phyloP scores from a whole-genome alignment of 2,888 invertebrate species.

The Orchesella flavescens region DNA sequence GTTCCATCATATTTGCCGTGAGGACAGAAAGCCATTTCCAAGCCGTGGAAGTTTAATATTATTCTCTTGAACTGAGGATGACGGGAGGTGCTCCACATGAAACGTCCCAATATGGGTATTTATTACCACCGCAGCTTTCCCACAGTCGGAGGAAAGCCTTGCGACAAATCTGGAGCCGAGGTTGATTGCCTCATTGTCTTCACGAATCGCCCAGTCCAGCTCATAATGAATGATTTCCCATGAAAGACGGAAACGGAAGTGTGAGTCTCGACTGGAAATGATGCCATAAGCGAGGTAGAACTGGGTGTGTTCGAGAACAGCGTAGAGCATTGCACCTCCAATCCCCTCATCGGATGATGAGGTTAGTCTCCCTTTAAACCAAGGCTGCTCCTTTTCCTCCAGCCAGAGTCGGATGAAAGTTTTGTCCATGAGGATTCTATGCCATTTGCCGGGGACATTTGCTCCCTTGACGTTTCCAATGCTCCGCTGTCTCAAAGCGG shows the following conservation, averaged over 20 bases:
- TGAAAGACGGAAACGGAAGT: conserved; percentile 21
- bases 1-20: conserved; percentile 23
- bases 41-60: conserved; percentile 12
- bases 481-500: conserved; percentile 18
- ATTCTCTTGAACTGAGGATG: background rate
- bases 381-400: conserved; percentile 8
- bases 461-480: conserved; percentile 26
- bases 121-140: conserved; percentile 42
- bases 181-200: conserved; percentile 17
- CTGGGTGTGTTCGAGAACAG: conserved; percentile 1
- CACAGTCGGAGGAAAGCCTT: conserved; percentile 43
- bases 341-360: background rate
- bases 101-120: conserved; percentile 47
- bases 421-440: conserved; percentile 46
- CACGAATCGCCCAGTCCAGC: conserved; percentile 21
- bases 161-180: conserved; percentile 20
- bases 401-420: conserved; percentile 40
- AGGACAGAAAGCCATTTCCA: conserved; percentile 21
- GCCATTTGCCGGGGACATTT: conserved; percentile 38
- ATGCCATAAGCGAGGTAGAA: conserved; percentile 44
- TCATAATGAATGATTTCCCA: conserved; percentile 43
- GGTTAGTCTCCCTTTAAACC: conserved; percentile 35
- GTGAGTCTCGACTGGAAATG: background rate
- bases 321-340: conserved; percentile 45
- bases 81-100: conserved; percentile 27